Conservation (phyloP, 2,113 vertebrate genomes). For the Aix galericulata region DNA sequence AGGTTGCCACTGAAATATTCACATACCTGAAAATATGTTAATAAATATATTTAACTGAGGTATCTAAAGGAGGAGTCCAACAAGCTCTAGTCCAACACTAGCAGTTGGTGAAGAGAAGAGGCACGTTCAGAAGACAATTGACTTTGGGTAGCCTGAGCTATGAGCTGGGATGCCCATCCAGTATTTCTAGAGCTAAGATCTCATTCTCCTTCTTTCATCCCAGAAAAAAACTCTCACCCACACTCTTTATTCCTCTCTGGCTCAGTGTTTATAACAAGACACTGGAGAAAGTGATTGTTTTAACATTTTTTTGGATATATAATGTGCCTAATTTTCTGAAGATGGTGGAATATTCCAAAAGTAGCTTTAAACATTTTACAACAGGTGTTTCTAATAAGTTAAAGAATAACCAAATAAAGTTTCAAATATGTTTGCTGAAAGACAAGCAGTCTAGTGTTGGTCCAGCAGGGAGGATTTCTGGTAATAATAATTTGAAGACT, state of each 20-base stretch:
- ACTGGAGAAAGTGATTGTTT: background rate
- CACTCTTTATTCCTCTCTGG: background rate
- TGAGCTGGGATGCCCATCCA: background rate
- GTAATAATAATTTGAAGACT: background rate
- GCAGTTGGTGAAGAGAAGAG: background rate
- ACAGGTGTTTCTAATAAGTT: background rate
- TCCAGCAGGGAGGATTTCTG: background rate
- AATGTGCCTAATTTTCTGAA: background rate
- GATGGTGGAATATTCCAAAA: background rate
- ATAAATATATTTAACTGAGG: background rate
- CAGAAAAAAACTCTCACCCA: background rate
- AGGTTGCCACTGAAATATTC: background rate
- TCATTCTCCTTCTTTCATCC: background rate
- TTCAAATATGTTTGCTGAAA: background rate
- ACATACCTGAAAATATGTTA: background rate
- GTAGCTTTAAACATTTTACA: background rate
- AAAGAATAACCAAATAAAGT: background rate
- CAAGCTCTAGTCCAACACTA: background rate
- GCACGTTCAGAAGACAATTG: background rate
- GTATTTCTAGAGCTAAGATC: background rate
- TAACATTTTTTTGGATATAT: background rate
- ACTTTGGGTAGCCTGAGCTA: background rate
- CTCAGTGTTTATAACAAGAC: background rate
- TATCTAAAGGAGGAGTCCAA: background rate
- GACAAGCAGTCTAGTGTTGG: background rate